These are phyloP conservation scores for Sarcophaga caerulescens DNA, from an alignment of 2,888 invertebrate genomes.

Conservation along the genomic window DNA sequence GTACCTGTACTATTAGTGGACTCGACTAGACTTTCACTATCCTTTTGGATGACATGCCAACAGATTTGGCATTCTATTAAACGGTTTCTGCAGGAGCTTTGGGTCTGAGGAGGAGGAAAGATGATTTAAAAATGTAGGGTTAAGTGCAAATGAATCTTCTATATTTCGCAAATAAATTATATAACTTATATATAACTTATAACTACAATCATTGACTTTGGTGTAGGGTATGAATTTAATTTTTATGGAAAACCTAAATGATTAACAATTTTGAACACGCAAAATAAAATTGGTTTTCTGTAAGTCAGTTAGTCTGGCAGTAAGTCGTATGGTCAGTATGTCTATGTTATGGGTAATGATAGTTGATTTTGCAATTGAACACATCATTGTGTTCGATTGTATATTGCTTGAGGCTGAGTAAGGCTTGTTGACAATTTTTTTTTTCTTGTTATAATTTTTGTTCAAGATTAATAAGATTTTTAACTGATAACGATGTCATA, in stretches of 20 bases:
- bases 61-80: no score
- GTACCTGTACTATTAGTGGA: no score
- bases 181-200: no score
- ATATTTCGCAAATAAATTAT: no score
- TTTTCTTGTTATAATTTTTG: background rate
- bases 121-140: no score
- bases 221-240: background rate
- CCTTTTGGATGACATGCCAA: no score
- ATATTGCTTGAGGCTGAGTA: background rate
- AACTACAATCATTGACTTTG: background rate
- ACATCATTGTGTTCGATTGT: background rate
- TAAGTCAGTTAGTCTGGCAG: background rate
- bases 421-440: slow-evolving; percentile 11
- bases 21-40: no score
- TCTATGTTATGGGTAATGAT: background rate
- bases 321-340: slow-evolving; percentile 3
- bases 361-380: slow-evolving; percentile 9
- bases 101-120: no score
- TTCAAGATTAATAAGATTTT: background rate
- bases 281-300: background rate
- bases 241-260: background rate
- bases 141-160: no score
- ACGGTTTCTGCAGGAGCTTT: no score
- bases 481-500: background rate
- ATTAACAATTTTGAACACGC: slow-evolving; percentile 41